phyloP scores from a whole-genome alignment of 2,113 vertebrate genomes.

The Eonycteris spelaea region DNA sequence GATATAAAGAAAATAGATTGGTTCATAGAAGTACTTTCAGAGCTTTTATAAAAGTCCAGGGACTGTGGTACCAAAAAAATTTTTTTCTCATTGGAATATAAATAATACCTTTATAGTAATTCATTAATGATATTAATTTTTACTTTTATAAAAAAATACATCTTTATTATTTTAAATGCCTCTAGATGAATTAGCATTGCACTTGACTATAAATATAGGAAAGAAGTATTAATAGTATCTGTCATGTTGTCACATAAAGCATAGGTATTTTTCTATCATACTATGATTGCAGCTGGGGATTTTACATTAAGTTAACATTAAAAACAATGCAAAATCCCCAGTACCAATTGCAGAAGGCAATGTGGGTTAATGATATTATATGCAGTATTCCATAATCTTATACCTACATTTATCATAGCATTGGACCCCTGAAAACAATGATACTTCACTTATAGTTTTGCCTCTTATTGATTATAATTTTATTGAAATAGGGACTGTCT shows the following conservation, averaged over 20 bases:
- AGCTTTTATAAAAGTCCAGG: neutral
- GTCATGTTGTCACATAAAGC: no score
- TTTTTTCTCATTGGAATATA: neutral
- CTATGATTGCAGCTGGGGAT: no score
- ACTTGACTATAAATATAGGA: no score
- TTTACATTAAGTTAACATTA: neutral
- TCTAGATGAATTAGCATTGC: no score
- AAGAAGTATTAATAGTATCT: no score
- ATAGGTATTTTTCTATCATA: no score
- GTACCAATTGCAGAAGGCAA: neutral
- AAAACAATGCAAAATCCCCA: neutral
- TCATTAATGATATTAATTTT: neutral
- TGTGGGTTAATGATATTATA: neutral
- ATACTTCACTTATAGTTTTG: neutral
- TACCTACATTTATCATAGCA: neutral
- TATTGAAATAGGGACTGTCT: neutral
- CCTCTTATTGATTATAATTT: neutral
- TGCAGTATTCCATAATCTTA: neutral
- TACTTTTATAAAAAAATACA: no score
- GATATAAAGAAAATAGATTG: neutral
- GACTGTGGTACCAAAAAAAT: neutral
- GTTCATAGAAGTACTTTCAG: neutral
- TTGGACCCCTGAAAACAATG: neutral
- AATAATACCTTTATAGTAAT: neutral
- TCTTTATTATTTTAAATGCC: no score